Conservation (phyloP, 2,888 invertebrate genomes). For the Dascillus cervinus region DNA sequence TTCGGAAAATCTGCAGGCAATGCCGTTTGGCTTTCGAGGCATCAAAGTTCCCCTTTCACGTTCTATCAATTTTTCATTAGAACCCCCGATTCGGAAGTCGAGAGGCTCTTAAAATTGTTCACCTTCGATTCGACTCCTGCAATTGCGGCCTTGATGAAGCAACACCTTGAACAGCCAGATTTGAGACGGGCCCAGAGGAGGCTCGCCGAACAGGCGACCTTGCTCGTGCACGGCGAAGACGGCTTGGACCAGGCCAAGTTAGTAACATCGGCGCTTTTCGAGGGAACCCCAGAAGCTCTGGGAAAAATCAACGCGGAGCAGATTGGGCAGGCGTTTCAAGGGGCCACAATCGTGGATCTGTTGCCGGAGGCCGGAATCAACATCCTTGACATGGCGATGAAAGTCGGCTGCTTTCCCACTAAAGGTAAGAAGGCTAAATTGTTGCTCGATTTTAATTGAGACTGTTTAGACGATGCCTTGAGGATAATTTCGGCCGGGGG, state of each 20-base stretch:
- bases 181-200: slow-evolving; percentile 71
- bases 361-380: slow-evolving; percentile 69
- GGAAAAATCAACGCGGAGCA: slow-evolving; percentile 59
- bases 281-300: slow-evolving; percentile 60
- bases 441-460: too few relatives aligned
- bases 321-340: slow-evolving; percentile 63
- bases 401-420: slow-evolving; percentile 73
- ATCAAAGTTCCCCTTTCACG: slow-evolving; percentile 78
- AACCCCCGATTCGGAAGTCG: slow-evolving; percentile 75
- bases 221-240: slow-evolving; percentile 76
- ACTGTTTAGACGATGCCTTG: slow-evolving; percentile 80
- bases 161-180: slow-evolving; percentile 69
- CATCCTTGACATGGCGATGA: slow-evolving; percentile 72
- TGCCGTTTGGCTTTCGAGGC: slow-evolving; percentile 78
- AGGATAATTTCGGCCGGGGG: slow-evolving; percentile 86
- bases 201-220: slow-evolving; percentile 79
- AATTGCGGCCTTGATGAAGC: slow-evolving; percentile 64
- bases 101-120: slow-evolving; percentile 71
- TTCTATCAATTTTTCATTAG: slow-evolving; percentile 92
- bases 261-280: slow-evolving; percentile 64
- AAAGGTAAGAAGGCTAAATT: slow-evolving; percentile 51
- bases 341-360: slow-evolving; percentile 60
- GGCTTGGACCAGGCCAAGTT: slow-evolving; percentile 64
- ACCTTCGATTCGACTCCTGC: slow-evolving; percentile 68
- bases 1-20: slow-evolving; percentile 93